These are phyloP conservation scores for Empis stercorea DNA, from an alignment of 2,888 invertebrate species.

Conservation along the genomic window DNA sequence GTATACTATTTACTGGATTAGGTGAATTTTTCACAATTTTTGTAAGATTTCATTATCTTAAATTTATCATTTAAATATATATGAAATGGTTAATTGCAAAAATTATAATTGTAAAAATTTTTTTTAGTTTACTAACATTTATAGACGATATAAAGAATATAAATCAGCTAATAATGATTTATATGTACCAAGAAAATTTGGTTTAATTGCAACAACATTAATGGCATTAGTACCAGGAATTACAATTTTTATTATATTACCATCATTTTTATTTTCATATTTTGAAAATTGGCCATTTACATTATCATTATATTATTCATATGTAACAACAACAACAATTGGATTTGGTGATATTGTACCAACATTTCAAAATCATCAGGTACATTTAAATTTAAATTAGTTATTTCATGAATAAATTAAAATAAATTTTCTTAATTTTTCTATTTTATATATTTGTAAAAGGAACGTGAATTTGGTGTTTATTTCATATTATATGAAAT, in stretches of 20 bases:
- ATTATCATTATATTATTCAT: constrained; percentile 74
- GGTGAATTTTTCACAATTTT: constrained; percentile 75
- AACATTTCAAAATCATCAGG: constrained; percentile 35
- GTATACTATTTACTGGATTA: constrained; percentile 58
- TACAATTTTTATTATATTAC: constrained; percentile 73
- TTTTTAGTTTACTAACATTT: constrained; percentile 58
- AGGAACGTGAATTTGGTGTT: constrained; percentile 39
- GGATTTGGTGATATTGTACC: constrained; percentile 91
- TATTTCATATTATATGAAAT: constrained; percentile 63
- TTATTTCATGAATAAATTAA: too few species aligned
- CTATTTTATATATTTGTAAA: too few species aligned
- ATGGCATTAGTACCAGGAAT: constrained; percentile 82
- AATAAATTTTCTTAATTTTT: background rate
- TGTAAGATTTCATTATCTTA: constrained; percentile 38
- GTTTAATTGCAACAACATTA: constrained; percentile 64
- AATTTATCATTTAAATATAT: too few species aligned
- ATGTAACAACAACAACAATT: constrained; percentile 76
- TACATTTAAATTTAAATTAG: constrained; percentile 12
- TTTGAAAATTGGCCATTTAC: constrained; percentile 80
- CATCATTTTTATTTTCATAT: constrained; percentile 69
- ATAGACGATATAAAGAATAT: constrained; percentile 64
- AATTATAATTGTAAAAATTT: background rate
- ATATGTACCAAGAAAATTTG: constrained; percentile 53
- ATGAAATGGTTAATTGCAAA: background rate
- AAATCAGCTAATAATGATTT: constrained; percentile 47